Evolutionary conservation across 1,140 invertebrate genomes (phyloP), one percentile per base, ranked within the genome.

Genomic region (Vanessa tameamea): DNA sequence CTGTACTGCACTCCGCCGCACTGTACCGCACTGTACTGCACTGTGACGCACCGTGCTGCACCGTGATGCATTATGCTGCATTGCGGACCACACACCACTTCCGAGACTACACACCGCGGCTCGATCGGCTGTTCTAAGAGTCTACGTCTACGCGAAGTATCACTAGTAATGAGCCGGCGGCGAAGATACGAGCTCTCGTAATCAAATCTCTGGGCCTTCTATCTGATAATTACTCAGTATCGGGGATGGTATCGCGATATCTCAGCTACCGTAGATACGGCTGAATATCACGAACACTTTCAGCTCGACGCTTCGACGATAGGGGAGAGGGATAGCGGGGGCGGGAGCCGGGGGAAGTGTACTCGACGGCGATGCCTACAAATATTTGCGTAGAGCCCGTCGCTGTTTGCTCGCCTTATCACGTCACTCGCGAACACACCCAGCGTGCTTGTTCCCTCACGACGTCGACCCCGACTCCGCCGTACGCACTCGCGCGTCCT

Each of bases 191-290:
- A 79, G 79, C 87, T 88, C 84, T 83, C 83, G 76, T 89, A 89
- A 91, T 91, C 87, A 87, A 90, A 90, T 91, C 89, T 90, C 78
- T 85, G 79, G 79, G 74, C 77, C 83, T 83, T 88, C 78, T 91
- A 91, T 91, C 89, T 90, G 89, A 91, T 91, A 91, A 91, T 89
- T 89, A 88, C 71, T 77, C 79, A 73, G 68, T 91, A 91, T 90
- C 89, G 76, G 82, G 84, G 86, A 88, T 88, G 82, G 73, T 88
- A 88, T 89, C 87, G 82, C 80, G 82, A 83, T 88, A 89, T 87
- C 83, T 85, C 80, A 71, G 82, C 80, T 64, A 78, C 78, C 77
- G 76, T 76, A 84, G 82, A 86, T 87, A 84, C 70, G 72, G 70
- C 69, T 67, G 23, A 69, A 65, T 61, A 61, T 14, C 57, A 37